phyloP scores from a whole-genome alignment of 1,140 invertebrate species.

The Oppia nitens region DNA sequence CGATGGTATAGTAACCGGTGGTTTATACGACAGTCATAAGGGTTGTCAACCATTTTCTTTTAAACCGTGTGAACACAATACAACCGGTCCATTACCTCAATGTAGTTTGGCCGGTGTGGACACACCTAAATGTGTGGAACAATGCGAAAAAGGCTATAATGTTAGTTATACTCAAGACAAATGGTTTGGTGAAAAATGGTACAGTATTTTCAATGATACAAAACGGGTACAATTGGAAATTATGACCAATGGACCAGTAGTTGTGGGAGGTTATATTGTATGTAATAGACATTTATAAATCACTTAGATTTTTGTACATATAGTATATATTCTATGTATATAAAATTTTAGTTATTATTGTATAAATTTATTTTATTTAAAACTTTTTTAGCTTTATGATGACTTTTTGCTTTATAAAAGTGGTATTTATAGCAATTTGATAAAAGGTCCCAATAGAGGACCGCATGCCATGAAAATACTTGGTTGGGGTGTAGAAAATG shows the following conservation, averaged over 20 bases:
- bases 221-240: conserved; percentile 35
- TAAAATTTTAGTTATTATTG: no score
- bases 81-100: conserved; percentile 49
- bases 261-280: no score
- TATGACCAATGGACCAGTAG: conserved; percentile 35
- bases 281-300: no score
- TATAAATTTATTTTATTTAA: no score
- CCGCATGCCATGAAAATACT: conserved; percentile 13
- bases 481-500: conserved; percentile 28
- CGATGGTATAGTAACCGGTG: conserved; percentile 63
- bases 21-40: no score
- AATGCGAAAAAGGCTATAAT: conserved; percentile 50
- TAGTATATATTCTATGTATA: no score
- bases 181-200: conserved; percentile 36
- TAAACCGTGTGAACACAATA: conserved; percentile 72
- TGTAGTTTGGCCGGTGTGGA: conserved; percentile 41
- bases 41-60: conserved; percentile 73
- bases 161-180: conserved; percentile 54
- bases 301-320: no score
- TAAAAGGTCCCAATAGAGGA: conserved; percentile 39
- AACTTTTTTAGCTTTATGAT: conserved; percentile 36
- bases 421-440: conserved; percentile 40
- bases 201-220: conserved; percentile 27
- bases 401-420: conserved; percentile 35
- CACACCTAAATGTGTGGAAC: conserved; percentile 57